Conservation (phyloP, 2,888 invertebrate genomes). For the Pycnomerus fuliginosus region DNA sequence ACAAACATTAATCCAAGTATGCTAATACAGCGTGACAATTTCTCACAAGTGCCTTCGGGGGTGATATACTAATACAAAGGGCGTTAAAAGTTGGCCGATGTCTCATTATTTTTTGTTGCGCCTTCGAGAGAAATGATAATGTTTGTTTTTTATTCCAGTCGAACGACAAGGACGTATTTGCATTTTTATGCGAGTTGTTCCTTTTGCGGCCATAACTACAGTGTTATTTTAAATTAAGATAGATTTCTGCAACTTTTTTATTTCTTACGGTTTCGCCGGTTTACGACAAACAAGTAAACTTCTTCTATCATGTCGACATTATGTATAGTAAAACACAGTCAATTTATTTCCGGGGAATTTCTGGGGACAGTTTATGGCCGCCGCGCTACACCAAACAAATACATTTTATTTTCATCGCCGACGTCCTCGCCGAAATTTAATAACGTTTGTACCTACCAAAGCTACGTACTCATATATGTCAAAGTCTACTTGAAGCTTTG, state of each 20-base stretch:
- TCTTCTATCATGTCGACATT: slow-evolving; percentile 20
- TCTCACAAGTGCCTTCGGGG: slow-evolving; percentile 35
- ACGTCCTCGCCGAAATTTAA: too few relatives aligned
- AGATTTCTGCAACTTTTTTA: slow-evolving; percentile 41
- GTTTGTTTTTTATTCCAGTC: slow-evolving; percentile 45
- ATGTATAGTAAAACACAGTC: slow-evolving; percentile 17
- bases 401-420: too few relatives aligned
- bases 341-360: slow-evolving; percentile 19
- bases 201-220: slow-evolving; percentile 42
- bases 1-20: slow-evolving; percentile 33
- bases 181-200: slow-evolving; percentile 49
- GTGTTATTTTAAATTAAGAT: slow-evolving; percentile 45
- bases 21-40: slow-evolving; percentile 40
- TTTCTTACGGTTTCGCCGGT: slow-evolving; percentile 25
- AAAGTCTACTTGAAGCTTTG: slow-evolving; percentile 4
- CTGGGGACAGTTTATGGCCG: too few relatives aligned
- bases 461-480: too few relatives aligned
- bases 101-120: slow-evolving; percentile 48
- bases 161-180: slow-evolving; percentile 42
- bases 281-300: slow-evolving; percentile 26
- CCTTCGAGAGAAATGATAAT: slow-evolving; percentile 47
- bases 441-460: too few relatives aligned
- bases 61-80: slow-evolving; percentile 37
- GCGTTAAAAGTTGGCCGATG: slow-evolving; percentile 45
- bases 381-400: too few relatives aligned